Base-by-base conservation (phyloP, 2,888 invertebrate species). In the Gandaritis pyraliata region DNA sequence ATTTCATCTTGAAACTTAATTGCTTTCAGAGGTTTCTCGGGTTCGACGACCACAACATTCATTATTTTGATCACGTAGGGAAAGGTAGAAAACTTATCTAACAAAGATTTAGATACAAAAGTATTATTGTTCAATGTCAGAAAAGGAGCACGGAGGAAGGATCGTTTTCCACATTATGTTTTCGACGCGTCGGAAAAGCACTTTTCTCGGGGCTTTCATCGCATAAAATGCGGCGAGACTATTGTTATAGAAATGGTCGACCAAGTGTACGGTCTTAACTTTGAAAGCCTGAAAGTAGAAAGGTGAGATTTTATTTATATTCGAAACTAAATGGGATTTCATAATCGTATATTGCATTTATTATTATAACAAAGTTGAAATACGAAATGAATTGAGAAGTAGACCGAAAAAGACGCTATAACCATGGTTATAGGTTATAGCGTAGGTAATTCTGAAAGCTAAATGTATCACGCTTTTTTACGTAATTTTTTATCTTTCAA, bases 151-250 rank as follows among this genome's bases (percentile, higher is more conserved):
- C 38, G 39, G 39, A 10, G 39, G 46, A 45, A 30, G 50, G 39
- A 54, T 50, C 11, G 23, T 39, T 62, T 46, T 47, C 45, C 23
- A 41, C 50, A 54, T 50, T 41, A 39, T 33, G 50, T 33, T 49
- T 30, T 41, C 49, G 29, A 33, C 55, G 47, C 47, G 47, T 48
- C n/a, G 53, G 12, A 46, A 62, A 54, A 58, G 39, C 57, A 39
- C 57, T 52, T 54, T 58, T 53, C 52, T 45, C 7, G 15, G 41
- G 16, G 43, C 23, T 58, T 57, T 54, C 49, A 49, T 48, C 18
- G 12, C 29, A 43, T 16, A 49, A 53, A 49, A 46, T 46, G 55
- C 23, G 46, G 49, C 15, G 12, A 23, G 46, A 38, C 52, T 30
- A 41, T 50, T 60, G 54, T 50, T 55, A 60, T 29, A 45, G 47